Evolutionary conservation across 1,140 invertebrate species (phyloP).

Genomic region (Mercenaria mercenaria): DNA sequence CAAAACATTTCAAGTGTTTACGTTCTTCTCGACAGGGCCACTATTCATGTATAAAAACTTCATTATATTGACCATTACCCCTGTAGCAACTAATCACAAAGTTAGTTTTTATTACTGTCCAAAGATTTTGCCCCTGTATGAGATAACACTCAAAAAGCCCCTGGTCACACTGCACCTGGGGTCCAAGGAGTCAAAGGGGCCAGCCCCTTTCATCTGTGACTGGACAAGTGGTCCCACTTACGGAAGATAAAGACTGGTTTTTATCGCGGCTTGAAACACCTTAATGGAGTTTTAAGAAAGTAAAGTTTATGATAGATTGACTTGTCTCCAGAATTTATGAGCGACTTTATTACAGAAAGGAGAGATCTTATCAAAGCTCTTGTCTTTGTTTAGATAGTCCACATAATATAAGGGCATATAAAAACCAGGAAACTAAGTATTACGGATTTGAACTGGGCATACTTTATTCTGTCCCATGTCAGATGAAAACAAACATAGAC

Average conservation of each 20-base stretch:
- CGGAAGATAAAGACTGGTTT: slow-evolving; percentile 23
- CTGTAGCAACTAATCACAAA: slow-evolving; percentile 26
- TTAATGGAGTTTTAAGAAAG: slow-evolving; percentile 38
- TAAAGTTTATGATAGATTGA: slow-evolving; percentile 4
- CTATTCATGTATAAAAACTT: not conserved
- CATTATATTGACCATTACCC: not conserved
- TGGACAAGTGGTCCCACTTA: slow-evolving; percentile 24
- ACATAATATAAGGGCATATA: no score
- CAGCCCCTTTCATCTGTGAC: slow-evolving; percentile 29
- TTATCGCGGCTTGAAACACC: slow-evolving; percentile 19
- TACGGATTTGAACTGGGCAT: no score
- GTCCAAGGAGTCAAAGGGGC: not conserved
- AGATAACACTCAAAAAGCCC: not conserved
- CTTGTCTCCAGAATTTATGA: slow-evolving; percentile 31
- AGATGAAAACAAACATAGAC: no score
- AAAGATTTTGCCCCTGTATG: not conserved
- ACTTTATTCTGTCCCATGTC: no score
- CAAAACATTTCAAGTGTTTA: slow-evolving; percentile 36
- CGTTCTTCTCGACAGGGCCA: not conserved
- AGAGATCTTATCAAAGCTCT: not conserved
- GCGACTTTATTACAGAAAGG: not conserved
- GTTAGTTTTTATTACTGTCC: slow-evolving; percentile 27
- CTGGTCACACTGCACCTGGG: slow-evolving; percentile 3
- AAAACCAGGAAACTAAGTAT: no score
- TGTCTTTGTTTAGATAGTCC: not conserved